These are phyloP conservation scores for Sardinella longiceps DNA, from an alignment of 2,797 vertebrate species.

Conservation along the genomic window DNA sequence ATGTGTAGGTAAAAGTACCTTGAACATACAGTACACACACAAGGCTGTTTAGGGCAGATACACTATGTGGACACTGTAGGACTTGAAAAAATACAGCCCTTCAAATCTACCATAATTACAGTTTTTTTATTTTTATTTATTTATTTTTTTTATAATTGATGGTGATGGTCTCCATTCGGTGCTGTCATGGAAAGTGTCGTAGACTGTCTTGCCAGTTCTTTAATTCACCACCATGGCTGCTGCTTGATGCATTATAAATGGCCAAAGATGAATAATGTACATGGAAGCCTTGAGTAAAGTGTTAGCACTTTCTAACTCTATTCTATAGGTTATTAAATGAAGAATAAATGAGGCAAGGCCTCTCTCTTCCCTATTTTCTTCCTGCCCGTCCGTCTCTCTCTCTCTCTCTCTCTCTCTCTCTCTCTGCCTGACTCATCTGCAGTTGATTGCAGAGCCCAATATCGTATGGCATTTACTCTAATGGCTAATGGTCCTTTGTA, in stretches of 20 bases:
- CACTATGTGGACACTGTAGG: neutral
- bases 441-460: neutral
- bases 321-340: neutral
- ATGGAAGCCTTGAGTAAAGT: neutral
- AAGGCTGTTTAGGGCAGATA: neutral
- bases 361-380: neutral
- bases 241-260: slow-evolving; percentile 9
- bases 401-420: neutral
- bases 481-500: neutral
- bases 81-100: neutral
- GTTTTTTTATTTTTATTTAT: no score
- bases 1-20: no score
- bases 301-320: neutral
- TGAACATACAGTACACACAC: no score
- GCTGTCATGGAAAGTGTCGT: neutral
- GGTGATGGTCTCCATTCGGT: neutral
- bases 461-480: neutral
- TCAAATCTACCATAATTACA: slow-evolving; percentile 11
- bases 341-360: neutral
- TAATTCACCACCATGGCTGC: neutral
- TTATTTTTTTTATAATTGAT: slow-evolving; percentile 14
- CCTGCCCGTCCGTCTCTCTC: no score
- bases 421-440: neutral
- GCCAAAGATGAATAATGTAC: neutral
- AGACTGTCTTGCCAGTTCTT: neutral